Percentiles rank a stretch among this genome's conserved stretches.
These are phyloP conservation scores for Chanos chanos DNA, from an alignment of 2,797 vertebrate genomes.

Conservation along the genomic window DNA sequence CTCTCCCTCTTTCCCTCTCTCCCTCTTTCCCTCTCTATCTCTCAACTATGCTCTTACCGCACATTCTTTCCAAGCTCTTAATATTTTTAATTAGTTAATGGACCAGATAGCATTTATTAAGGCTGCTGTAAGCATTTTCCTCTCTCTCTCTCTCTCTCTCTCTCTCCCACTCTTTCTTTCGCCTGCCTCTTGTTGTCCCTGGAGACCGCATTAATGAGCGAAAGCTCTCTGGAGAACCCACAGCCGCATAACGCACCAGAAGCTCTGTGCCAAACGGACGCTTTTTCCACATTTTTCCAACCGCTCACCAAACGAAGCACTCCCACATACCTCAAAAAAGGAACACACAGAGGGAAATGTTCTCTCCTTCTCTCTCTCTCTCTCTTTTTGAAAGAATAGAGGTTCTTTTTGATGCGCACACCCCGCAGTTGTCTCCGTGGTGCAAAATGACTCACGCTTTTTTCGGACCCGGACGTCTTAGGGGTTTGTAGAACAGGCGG, in stretches of 20 bases:
- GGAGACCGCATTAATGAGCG: constrained; percentile 42
- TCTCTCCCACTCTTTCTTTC: constrained; percentile 4
- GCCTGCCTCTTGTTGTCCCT: constrained; percentile 9
- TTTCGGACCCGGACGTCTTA: not conserved
- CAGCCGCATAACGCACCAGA: constrained; percentile 6
- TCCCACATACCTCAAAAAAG: constrained; percentile 5
- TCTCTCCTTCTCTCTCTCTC: not conserved
- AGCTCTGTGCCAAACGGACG: constrained; percentile 11
- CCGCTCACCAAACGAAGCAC: not conserved
- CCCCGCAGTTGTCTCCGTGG: not conserved
- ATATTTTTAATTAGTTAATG: constrained; percentile 82
- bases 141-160: constrained; percentile 35
- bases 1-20: constrained; percentile 1
- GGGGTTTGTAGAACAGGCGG: constrained; percentile 4
- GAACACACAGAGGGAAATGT: too few relatives aligned
- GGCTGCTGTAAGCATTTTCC: constrained; percentile 66
- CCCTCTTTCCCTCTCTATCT: not conserved
- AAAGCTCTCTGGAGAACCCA: constrained; percentile 28
- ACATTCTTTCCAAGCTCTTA: constrained; percentile 60
- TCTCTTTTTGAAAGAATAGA: not conserved
- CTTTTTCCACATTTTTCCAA: not conserved
- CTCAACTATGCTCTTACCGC: constrained; percentile 37
- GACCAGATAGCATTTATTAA: constrained; percentile 76
- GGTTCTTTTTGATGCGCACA: not conserved
- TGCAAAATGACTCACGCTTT: not conserved